Base-by-base conservation (phyloP, 2,113 vertebrate genomes). In the Platichthys stellatus region DNA sequence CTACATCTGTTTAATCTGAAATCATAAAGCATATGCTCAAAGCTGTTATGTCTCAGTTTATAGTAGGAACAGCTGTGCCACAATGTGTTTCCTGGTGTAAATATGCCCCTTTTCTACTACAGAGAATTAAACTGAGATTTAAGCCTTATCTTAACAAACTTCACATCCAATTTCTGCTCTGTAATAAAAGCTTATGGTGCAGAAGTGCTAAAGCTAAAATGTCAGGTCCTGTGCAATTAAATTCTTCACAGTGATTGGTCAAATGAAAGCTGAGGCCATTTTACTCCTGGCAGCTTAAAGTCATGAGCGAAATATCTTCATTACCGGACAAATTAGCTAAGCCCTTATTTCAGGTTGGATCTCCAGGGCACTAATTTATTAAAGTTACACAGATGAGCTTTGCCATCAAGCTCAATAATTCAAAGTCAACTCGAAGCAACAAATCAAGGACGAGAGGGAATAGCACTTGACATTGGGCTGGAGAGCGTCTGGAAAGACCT, bases 361-460 rank as follows among this genome's bases (percentile, higher is more conserved):
- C 86, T 89, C 64, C 5, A 21, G 77, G 76, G 82, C 79, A 65
- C 72, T 88, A 2, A 86, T 90, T 88, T 89, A 86, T 89, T 87
- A 26, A 90, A 84, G 74, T 77, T 81, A 84, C 73, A 72, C 61
- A 87, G 87, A 89, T 87, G 81, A 89, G 78, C 59, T 83, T 82
- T 87, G 81, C 81, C 72, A 72, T 0, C 13, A 56, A 85, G 79
- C 75, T 90, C 77, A 90, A 87, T 89, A 89, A 85, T 89, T 89
- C 82, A 88, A 85, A 85, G 89, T 86, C 75, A 81, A 83, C 65
- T 80, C 78, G 45, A 83, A 86, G 80, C 64, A 75, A 69, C 57
- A 23, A 68, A 76, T 73, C 74, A 85, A 83, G 83, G 78, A 78
- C 83, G 62, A 47, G 62, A 63, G 67, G 71, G 81, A 84, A 76